Evolutionary conservation across 2,797 vertebrate species (phyloP), one percentile per base, ranked within the genome.

Genomic region (Chiroxiphia lanceolata): DNA sequence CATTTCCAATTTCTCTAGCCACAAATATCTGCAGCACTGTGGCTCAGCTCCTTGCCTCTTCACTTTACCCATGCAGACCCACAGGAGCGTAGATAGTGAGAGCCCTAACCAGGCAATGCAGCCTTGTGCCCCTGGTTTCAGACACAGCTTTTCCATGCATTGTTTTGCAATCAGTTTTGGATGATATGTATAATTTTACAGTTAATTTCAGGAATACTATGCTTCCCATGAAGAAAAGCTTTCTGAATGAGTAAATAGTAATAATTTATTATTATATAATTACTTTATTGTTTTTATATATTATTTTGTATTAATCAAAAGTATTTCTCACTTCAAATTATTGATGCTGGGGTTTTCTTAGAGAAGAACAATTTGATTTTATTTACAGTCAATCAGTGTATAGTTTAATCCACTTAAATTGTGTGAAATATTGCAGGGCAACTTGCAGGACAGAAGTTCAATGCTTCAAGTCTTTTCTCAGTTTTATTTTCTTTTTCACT

Each of bases 401-500:
- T 33, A 15, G 21, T 54, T 71, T 79, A 69, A 89, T 65, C 21
- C 22, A 10, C 13, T 54, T 36, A 48, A 36, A 3, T 36, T 65
- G n/a, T 57, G 31, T 60, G 38, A 56, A 40, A 34, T 60, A 26
- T 17, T 56, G 5, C 13, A 67, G 8, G 10, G n/a, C 74, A 81
- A 45, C 4, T 56, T 70, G 10, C 10, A 63, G 22, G 16, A 84
- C 25, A 76, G 38, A 90, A 51, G 5, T 74, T 42, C 1, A 2
- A 11, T 56, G 21, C 13, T 78, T 11, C 18, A 64, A 53, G 11
- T 11, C 6, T 51, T 80, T 82, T 83, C n/a, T 83, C 36, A 33
- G 44, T 80, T 89, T 83, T 79, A 16, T 6, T 82, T 87, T 59
- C 19, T 76, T 83, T 80, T 83, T 67, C 23, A n/a, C 31, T 64